Conservation (phyloP, 37 sponge, comb jelly and placozoan genomes). For the Ephydatia muelleri region DNA sequence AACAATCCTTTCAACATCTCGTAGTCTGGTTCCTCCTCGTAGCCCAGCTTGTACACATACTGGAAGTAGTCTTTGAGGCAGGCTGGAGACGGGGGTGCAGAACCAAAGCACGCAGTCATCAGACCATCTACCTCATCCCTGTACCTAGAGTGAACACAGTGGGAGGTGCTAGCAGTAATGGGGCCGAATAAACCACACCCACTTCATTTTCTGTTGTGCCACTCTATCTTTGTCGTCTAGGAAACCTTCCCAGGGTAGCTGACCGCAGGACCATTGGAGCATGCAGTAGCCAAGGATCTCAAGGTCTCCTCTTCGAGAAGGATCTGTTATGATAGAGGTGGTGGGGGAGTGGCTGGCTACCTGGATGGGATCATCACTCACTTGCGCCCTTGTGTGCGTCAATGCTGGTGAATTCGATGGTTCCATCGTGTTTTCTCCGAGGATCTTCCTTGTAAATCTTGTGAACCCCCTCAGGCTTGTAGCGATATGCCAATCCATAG, state of each 20-base stretch:
- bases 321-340: slow-evolving; percentile 30
- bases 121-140: slow-evolving; percentile 17
- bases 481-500: slow-evolving; percentile 85
- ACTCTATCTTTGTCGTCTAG: slow-evolving; percentile 59
- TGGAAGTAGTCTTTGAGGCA: slow-evolving; percentile 63
- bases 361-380: slow-evolving; percentile 11
- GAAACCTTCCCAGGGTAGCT: slow-evolving; percentile 85
- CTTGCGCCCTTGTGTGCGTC: slow-evolving; percentile 95
- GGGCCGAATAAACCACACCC: slow-evolving; percentile 10
- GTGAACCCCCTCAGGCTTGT: slow-evolving; percentile 71
- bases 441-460: slow-evolving; percentile 80
- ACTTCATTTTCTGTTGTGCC: slow-evolving; percentile 69
- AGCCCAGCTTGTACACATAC: slow-evolving; percentile 39
- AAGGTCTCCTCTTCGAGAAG: slow-evolving; percentile 87
- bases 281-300: slow-evolving; percentile 94
- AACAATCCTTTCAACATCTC: slow-evolving; percentile 58
- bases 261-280: slow-evolving; percentile 87
- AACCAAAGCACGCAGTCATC: slow-evolving; percentile 56
- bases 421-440: slow-evolving; percentile 83
- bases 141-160: slow-evolving; percentile 34
- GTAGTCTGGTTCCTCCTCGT: slow-evolving; percentile 71
- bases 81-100: slow-evolving; percentile 15
- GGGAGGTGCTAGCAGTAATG: background rate
- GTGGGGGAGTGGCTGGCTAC: background rate
- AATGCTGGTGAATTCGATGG: slow-evolving; percentile 93